These are phyloP conservation scores for Piscicola geometra DNA, from an alignment of 2,888 invertebrate species.

Conservation along the genomic window DNA sequence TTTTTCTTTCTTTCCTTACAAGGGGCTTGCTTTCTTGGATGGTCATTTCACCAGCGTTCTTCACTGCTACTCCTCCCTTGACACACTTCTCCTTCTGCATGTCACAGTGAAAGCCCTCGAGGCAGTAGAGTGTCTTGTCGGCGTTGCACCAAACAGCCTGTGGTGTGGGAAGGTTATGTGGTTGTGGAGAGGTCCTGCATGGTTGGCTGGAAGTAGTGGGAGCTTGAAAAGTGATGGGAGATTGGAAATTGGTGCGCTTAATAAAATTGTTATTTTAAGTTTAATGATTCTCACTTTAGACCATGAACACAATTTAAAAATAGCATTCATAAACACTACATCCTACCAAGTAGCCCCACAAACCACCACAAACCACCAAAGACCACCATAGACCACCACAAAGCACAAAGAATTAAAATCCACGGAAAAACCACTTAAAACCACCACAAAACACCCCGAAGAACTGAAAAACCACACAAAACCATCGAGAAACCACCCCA, in stretches of 20 bases:
- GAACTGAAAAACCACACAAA: background rate
- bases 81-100: constrained; percentile 5
- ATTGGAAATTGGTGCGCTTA: too few relatives aligned
- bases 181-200: background rate
- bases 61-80: background rate
- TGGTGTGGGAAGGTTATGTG: background rate
- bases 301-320: too few relatives aligned
- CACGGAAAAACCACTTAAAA: background rate
- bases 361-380: background rate
- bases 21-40: too few relatives aligned
- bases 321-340: too few relatives aligned
- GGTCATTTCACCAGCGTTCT: too few relatives aligned
- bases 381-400: background rate
- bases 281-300: too few relatives aligned
- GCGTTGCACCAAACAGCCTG: constrained; percentile 22
- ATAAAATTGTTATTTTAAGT: too few relatives aligned
- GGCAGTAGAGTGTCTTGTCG: constrained; percentile 46
- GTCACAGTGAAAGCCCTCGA: constrained; percentile 43
- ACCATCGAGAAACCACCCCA: too few relatives aligned
- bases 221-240: too few relatives aligned
- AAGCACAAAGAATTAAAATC: background rate
- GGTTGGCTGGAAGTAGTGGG: background rate
- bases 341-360: background rate
- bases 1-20: too few relatives aligned
- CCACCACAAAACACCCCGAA: background rate